Base-by-base conservation (phyloP, 2,797 vertebrate genomes). In the Periparus ater region DNA sequence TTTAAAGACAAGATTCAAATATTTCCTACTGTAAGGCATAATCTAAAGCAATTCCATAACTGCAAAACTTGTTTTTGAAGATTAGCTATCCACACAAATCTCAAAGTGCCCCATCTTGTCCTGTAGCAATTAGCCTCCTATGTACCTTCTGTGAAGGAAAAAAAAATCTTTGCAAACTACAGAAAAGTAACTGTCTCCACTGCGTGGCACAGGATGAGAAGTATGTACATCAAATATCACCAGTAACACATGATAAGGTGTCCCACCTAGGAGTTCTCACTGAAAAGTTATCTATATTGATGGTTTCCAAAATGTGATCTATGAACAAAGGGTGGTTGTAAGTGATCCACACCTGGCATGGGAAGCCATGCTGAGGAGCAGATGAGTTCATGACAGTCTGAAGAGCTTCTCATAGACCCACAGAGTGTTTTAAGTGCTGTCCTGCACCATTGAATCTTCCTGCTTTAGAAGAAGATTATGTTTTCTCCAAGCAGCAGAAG, bases 401-500 rank as follows among this genome's bases (percentile, higher is more conserved):
- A 14, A 78, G 18, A 71, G 9, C 20, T 82, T 75, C 80, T 47
- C 5, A 2, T 6, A 54, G 50, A 63, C 47, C 34, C 42, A 42
- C 1, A 1, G 32, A 23, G 16, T 47, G 4, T 48, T 77, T 2
- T 10, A 80, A 55, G 9, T 36, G 29, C 26, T 66, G 34, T 62
- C 40, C 61, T 73, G 40, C n/a, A 75, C 22, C 21, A 29, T 1
- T 62, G 17, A 3, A 2, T 26, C 61, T 57, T 68, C 0, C 0
- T 38, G 25, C 80, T 81, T 87, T 57, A 30, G 60, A 85, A 58
- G 7, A 76, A 53, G 6, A 9, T 50, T 48, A 17, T 30, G 2
- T 73, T 83, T 77, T 73, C 34, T 73, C 32, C 36, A 81, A 47
- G 32, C 45, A 84, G 50, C n/a, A 65, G 47, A 86, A 73, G 13